phyloP scores from a whole-genome alignment of 2,888 invertebrate species.

The Smittia aterrima region DNA sequence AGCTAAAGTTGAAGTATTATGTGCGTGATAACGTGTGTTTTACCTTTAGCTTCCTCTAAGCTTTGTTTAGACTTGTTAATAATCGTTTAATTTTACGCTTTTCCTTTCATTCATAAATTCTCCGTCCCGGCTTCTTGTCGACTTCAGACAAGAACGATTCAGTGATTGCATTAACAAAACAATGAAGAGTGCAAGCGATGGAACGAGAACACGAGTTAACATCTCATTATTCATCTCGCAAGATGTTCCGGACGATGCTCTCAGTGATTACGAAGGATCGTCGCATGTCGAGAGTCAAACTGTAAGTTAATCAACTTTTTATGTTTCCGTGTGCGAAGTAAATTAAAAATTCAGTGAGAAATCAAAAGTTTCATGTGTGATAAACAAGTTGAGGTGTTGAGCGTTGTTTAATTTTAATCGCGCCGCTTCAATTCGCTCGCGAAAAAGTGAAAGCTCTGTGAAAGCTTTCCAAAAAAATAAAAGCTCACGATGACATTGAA shows the following conservation, averaged over 20 bases:
- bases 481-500: too few species aligned
- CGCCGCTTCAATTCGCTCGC: not conserved
- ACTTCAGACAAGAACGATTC: constrained; percentile 13
- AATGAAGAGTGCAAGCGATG: constrained; percentile 20
- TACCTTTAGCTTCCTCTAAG: not conserved
- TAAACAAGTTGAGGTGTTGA: not conserved
- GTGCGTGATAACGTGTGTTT: constrained; percentile 33
- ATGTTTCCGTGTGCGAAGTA: not conserved
- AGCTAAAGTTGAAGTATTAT: not conserved
- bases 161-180: constrained; percentile 17
- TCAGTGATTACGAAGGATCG: constrained; percentile 27
- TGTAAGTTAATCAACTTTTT: constrained; percentile 21
- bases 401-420: not conserved
- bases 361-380: constrained; percentile 29
- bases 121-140: too few species aligned
- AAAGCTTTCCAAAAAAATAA: too few species aligned
- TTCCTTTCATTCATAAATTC: constrained; percentile 34
- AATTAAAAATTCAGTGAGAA: constrained; percentile 11
- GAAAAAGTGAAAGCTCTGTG: too few species aligned
- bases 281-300: not conserved
- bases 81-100: constrained; percentile 17
- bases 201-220: not conserved
- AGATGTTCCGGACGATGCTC: constrained; percentile 27
- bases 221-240: constrained; percentile 22
- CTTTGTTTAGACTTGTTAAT: not conserved